Conservation (phyloP, 2,888 invertebrate genomes). For the Cerceris ruficornis region DNA sequence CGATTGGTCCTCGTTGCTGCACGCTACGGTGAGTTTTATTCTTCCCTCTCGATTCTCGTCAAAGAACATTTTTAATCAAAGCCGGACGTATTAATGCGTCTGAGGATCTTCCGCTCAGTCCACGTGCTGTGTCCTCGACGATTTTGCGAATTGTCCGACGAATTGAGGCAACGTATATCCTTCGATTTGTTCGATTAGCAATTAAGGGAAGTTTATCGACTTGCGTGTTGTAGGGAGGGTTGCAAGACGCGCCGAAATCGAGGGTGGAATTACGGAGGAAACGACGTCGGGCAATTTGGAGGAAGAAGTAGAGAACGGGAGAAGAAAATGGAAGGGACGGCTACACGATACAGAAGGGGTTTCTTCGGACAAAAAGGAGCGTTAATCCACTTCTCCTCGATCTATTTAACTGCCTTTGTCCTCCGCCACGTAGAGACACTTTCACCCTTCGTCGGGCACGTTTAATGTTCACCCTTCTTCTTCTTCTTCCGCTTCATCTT, state of each 20-base stretch:
- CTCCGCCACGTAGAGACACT: constrained; percentile 36
- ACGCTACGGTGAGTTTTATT: not conserved
- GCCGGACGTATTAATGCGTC: not conserved
- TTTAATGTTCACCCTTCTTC: constrained; percentile 36
- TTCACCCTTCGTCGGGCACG: constrained; percentile 37
- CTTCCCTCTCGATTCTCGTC: not conserved
- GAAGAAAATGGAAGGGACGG: constrained; percentile 20
- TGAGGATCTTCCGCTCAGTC: too few relatives aligned
- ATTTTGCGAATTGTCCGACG: too few relatives aligned
- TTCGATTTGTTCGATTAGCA: not conserved
- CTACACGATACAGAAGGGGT: constrained; percentile 29
- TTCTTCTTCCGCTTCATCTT: constrained; percentile 2
- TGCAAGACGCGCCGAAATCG: constrained; percentile 7
- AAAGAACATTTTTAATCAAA: constrained; percentile 6
- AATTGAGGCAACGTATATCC: too few relatives aligned
- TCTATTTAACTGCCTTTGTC: constrained; percentile 64
- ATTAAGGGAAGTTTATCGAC: not conserved
- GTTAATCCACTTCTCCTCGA: constrained; percentile 59
- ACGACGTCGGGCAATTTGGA: constrained; percentile 19
- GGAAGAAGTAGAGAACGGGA: not conserved
- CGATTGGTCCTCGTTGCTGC: constrained; percentile 18
- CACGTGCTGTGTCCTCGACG: too few relatives aligned
- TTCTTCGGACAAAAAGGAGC: constrained; percentile 44
- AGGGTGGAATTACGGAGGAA: constrained; percentile 16
- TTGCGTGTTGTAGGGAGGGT: not conserved